Percentiles rank a stretch among this genome's conserved stretches.
Evolutionary conservation across 2,797 vertebrate species (phyloP).

Genomic region (Channa striata): DNA sequence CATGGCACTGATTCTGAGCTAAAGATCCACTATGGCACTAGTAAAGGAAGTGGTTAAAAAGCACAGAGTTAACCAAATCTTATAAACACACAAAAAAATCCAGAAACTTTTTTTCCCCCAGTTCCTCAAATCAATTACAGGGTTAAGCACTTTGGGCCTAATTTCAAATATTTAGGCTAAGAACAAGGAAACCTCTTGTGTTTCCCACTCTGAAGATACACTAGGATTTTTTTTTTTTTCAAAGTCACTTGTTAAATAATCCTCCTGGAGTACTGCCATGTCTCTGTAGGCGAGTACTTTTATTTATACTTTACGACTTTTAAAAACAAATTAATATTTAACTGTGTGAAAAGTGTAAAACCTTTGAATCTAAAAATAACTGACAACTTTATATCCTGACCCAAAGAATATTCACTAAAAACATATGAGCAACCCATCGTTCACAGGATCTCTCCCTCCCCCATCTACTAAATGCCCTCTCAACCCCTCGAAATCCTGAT

Average conservation of each 20-base stretch:
- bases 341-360: constrained; percentile 17
- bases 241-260: neutral
- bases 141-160: neutral
- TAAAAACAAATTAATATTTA: no score
- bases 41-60: neutral
- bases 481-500: constrained; percentile 84
- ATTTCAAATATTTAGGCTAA: neutral
- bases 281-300: constrained; percentile 6
- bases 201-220: constrained; percentile 11
- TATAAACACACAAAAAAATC: neutral
- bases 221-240: neutral
- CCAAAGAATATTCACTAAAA: constrained; percentile 35
- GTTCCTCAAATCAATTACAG: constrained; percentile 11
- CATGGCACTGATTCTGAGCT: neutral
- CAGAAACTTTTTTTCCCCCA: neutral
- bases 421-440: constrained; percentile 41
- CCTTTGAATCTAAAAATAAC: constrained; percentile 17
- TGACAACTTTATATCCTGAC: constrained; percentile 29
- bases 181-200: constrained; percentile 2
- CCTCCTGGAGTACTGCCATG: constrained; percentile 1
- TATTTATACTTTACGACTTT: neutral
- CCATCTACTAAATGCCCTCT: constrained; percentile 77
- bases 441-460: constrained; percentile 63
- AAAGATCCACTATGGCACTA: neutral
- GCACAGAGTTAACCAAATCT: neutral